Evolutionary conservation across 1,140 invertebrate genomes (phyloP).

Genomic region (Pseudomyrmex sp.): DNA sequence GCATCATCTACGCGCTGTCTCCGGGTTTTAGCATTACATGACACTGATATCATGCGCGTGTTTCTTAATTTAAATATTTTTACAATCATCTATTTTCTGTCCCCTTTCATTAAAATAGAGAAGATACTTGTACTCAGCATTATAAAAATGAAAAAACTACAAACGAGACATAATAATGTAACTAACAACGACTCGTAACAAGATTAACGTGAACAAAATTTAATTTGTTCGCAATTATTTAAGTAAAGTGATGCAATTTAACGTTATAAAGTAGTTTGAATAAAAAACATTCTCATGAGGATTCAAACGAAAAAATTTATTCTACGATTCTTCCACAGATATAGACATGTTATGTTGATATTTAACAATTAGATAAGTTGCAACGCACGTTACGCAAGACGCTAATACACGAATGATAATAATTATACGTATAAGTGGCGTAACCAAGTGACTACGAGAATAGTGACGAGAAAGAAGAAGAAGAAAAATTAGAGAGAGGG

Average conservation of each 20-base stretch:
- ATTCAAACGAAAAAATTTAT: too few species aligned
- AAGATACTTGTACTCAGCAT: neutral
- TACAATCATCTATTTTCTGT: neutral
- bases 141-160: neutral
- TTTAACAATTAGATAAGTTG: slow-evolving; percentile 66
- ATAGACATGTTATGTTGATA: slow-evolving; percentile 25
- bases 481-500: slow-evolving; percentile 52
- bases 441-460: slow-evolving; percentile 40
- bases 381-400: slow-evolving; percentile 72
- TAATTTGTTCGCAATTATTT: too few species aligned
- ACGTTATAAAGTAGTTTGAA: too few species aligned
- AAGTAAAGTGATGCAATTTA: too few species aligned
- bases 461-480: slow-evolving; percentile 33
- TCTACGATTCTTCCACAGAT: too few species aligned
- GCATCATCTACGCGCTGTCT: slow-evolving; percentile 27
- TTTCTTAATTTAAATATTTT: slow-evolving; percentile 5
- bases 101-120: neutral
- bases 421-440: slow-evolving; percentile 67
- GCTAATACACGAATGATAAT: slow-evolving; percentile 73
- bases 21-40: neutral
- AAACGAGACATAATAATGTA: neutral
- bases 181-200: too few species aligned
- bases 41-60: slow-evolving; percentile 28
- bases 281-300: too few species aligned
- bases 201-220: too few species aligned